Percentiles rank a stretch among this genome's conserved stretches.
These are phyloP conservation scores for Adrianichthys oophorus DNA, from an alignment of 2,797 vertebrate genomes.

Conservation along the genomic window DNA sequence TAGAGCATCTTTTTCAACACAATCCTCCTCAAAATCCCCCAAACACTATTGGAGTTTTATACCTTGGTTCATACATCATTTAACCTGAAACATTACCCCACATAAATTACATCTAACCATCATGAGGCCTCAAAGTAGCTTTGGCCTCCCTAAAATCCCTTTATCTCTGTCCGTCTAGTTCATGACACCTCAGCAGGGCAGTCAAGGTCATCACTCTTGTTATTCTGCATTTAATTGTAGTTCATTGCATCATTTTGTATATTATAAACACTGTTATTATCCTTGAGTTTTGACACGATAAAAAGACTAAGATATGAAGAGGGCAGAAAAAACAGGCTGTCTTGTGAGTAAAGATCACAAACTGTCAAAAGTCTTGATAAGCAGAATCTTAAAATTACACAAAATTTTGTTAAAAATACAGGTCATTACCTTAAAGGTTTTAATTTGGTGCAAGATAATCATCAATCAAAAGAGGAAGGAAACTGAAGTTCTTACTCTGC, in stretches of 20 bases:
- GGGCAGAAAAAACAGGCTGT: too few relatives aligned
- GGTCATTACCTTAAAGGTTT: too few relatives aligned
- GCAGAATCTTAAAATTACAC: too few relatives aligned
- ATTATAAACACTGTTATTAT: too few relatives aligned
- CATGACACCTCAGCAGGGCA: slow-evolving; percentile 10
- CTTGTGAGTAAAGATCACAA: too few relatives aligned
- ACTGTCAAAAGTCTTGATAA: too few relatives aligned
- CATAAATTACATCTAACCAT: slow-evolving; percentile 11
- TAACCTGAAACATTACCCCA: slow-evolving; percentile 23
- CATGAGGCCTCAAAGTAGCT: background rate
- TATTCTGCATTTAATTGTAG: slow-evolving; percentile 16
- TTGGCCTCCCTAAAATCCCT: slow-evolving; percentile 23
- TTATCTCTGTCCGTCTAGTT: background rate
- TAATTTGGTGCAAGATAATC: too few relatives aligned
- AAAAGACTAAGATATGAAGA: too few relatives aligned
- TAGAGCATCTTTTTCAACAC: slow-evolving; percentile 23
- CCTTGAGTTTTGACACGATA: too few relatives aligned
- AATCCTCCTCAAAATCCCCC: slow-evolving; percentile 18
- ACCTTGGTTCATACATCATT: slow-evolving; percentile 33
- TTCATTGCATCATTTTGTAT: slow-evolving; percentile 1
- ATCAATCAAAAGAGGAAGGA: too few relatives aligned
- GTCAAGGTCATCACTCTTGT: slow-evolving; percentile 10
- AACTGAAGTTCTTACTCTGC: too few relatives aligned
- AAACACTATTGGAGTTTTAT: slow-evolving; percentile 21
- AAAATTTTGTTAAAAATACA: too few relatives aligned